phyloP scores from a whole-genome alignment of 2,797 vertebrate species.

The Gallinago solitaria region DNA sequence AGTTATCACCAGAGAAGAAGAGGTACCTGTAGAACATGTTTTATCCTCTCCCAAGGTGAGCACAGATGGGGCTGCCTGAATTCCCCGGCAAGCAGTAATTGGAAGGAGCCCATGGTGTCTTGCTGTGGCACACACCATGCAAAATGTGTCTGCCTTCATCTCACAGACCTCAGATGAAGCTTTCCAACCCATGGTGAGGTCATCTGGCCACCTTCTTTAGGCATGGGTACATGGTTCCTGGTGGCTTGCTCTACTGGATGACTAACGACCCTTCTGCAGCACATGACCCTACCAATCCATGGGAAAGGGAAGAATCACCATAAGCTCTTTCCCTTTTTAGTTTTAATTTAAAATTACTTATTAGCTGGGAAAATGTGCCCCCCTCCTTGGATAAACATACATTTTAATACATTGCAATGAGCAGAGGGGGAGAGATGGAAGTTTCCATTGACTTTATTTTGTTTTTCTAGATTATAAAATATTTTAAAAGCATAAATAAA shows the following conservation, averaged over 20 bases:
- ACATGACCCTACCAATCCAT: not conserved
- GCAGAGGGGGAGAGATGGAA: not conserved
- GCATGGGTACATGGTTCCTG: not conserved
- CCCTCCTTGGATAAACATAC: not conserved
- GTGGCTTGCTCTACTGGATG: not conserved
- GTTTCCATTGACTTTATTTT: not conserved
- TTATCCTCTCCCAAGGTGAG: not conserved
- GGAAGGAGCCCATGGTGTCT: not conserved
- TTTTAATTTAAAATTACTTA: not conserved
- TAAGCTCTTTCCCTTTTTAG: not conserved
- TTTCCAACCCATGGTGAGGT: not conserved
- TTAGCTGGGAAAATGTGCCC: not conserved
- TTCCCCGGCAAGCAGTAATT: not conserved
- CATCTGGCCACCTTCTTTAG: not conserved
- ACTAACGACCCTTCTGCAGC: not conserved
- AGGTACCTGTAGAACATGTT: not conserved
- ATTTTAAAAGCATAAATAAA: slow-evolving; percentile 17
- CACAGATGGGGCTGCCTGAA: not conserved
- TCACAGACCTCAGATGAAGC: not conserved
- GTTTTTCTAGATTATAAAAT: not conserved
- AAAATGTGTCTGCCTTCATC: not conserved
- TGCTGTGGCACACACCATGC: rapidly evolving
- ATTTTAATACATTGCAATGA: not conserved
- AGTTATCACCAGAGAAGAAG: not conserved
- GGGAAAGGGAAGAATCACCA: not conserved